Base-by-base conservation (phyloP, 2,113 vertebrate genomes). In the Megalops atlanticus region DNA sequence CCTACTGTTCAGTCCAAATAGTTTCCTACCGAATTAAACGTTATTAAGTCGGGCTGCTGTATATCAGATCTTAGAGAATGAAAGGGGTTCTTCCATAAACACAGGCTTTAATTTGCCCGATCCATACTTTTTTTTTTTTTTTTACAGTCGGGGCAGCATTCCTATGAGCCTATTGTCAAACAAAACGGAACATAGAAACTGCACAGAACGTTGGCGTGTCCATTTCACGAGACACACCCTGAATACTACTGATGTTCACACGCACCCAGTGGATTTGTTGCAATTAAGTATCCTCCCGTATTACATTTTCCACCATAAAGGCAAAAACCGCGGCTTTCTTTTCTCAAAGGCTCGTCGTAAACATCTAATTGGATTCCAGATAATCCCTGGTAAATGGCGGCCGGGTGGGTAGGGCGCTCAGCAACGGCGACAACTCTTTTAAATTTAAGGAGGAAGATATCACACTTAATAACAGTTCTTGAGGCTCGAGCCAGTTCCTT, bases 401-500 rank as follows among this genome's bases (percentile, higher is more conserved):
- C 45, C 21, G n/a, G 35, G 38, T 16, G 21, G 40, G 69, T 58
- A 21, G 70, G 45, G 18, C 45, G 2, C 15, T 79, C 5, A 12
- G 33, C 27, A 49, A 79, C 75, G 70, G 71, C 3, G 39, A 41
- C 39, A 45, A 74, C 58, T 74, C 8, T 21, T 58, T 64, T 78
- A 54, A 74, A 39, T 36, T 11, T 68, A 4, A 21, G 41, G 36
- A 7, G 33, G 5, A 73, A 40, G 39, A 15, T 15, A 73, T 38
- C 36, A 39, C 1, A 38, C 35, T 72, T 18, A 27, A 38, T 31
- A 40, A 40, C 15, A 36, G 7, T 11, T 31, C 11, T 38, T 27
- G 38, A 18, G 38, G 24, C 69, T 69, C 54, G 7, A 35, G 78
- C 80, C 77, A 84, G 71, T 74, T 83, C 79, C 81, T 81, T 84